A percentile compares a stretch with the other conserved stretches of the same genome.
phyloP scores from a whole-genome alignment of 2,113 vertebrate genomes.

The Stigmatopora argus region DNA sequence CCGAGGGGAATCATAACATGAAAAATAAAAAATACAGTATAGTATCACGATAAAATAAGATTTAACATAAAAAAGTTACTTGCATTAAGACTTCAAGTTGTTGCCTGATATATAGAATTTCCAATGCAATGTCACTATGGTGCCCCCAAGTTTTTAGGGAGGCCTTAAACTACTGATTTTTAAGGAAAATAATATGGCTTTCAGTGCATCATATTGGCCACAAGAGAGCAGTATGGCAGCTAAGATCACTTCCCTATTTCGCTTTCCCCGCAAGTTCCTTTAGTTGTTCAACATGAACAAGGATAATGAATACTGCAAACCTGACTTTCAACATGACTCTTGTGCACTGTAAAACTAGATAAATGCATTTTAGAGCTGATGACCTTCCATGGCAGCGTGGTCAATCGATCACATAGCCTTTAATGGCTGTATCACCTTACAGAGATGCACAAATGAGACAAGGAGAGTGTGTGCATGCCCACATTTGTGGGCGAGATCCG shows the following conservation, averaged over 20 bases:
- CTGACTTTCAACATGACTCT: constrained; percentile 5
- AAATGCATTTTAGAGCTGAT: constrained; percentile 11
- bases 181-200: background rate
- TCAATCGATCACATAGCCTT: background rate
- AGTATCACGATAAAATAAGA: no score
- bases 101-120: no score
- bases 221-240: constrained; percentile 47
- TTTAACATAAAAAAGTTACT: no score
- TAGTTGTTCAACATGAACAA: background rate
- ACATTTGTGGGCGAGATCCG: constrained; percentile 13
- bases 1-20: no score
- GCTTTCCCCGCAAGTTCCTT: background rate
- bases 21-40: no score
- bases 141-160: background rate
- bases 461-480: background rate
- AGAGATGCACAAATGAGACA: background rate
- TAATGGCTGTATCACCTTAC: constrained; percentile 28
- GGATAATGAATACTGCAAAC: background rate
- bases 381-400: background rate
- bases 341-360: background rate
- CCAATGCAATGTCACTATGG: background rate
- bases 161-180: background rate
- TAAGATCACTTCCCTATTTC: constrained; percentile 4
- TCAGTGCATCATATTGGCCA: constrained; percentile 41
- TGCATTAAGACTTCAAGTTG: no score